Base-by-base conservation (phyloP, 1,140 invertebrate genomes). In the Brachionus manjavacas region DNA sequence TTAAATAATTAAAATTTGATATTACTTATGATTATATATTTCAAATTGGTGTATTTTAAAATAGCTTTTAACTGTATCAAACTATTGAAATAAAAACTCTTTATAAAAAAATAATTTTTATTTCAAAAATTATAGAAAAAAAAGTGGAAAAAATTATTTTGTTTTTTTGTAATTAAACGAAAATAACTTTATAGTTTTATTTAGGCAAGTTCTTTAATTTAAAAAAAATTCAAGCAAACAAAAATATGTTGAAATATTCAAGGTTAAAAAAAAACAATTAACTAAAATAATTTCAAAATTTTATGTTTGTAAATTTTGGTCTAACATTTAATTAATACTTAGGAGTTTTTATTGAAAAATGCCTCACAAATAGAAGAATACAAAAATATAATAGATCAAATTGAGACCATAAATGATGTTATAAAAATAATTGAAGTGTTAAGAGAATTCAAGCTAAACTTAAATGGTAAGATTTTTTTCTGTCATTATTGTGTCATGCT, bases 301-400 rank as follows among this genome's bases (percentile, higher is more conserved):
- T 55, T 55, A 16, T 55, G 52, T 8, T 55, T 55, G 28, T 52
- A 80, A 52, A 74, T 35, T n/a, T 74, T 74, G 4, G 0, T 43
- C 41, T 74, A 23, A 2, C 14, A 39, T 41, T 72, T 41, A 16
- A 72, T 72, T 72, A 39, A 39, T 12, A 2, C n/a, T n/a, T n/a
- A 76, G 72, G 72, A 76, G 25, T 49, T 25, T 49, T 49, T 76
- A 23, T 23, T 76, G 8, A 76, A 76, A 49, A 76, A 76, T 14
- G 72, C 46, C 12, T 76, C 72, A 14, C 72, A 76, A 76, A 76
- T 76, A 49, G 72, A 76, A 76, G 72, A 76, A 49, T 76, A 76
- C 25, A 76, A 76, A 76, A 76, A 49, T 28, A 25, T 76, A 28
- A 76, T 76, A 12, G 72, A 76, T 28, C 41, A 76, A 46, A 76